Base-by-base conservation (phyloP, 2,888 invertebrate species). In the Mongoloraphidia duomilia region DNA sequence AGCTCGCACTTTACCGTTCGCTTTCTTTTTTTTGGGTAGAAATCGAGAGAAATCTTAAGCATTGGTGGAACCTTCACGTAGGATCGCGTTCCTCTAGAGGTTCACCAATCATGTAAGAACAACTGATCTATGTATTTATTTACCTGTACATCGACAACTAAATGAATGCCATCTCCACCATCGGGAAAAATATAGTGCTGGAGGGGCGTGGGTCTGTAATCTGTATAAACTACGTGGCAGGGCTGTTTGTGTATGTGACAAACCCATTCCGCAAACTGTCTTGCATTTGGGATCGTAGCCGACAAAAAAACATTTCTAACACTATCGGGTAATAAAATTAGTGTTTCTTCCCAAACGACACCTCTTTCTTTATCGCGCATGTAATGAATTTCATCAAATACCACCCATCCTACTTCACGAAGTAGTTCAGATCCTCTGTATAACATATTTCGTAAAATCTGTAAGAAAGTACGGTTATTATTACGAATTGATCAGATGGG, bases 381-480 rank as follows among this genome's bases (percentile, higher is more conserved):
- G 65, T 99, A 99, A 71, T 99, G 98, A 60, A 99, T 99, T 72
- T 99, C 98, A 65, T 99, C 98, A 71, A 99, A 99, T 47, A 99
- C 77, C 2, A 99, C 98, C 98, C 98, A 99, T 45, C 96, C 97
- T 1, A 99, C 96, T 77, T 99, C 98, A 51, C 96, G 77, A 89
- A 96, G 96, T 17, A 99, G 84, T 75, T 98, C 96, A 38, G 95
- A 95, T 44, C 98, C 98, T 63, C 97, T 76, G 64, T 98, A 99
- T 50, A 99, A 72, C 98, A 99, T 98, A 61, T 94, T 95, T 54
- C 98, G 76, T 53, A 99, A 72, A 77, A 99, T 99, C 84, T 86
- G 64, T 61, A 70, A 57, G 49, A 46, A 52, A 52, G 42, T 45
- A 14, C 39, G 9, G 9, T 1, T 10, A 14, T 36, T 35, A 17